phyloP scores from a whole-genome alignment of 2,797 vertebrate genomes.

The Cichlasoma orientale region DNA sequence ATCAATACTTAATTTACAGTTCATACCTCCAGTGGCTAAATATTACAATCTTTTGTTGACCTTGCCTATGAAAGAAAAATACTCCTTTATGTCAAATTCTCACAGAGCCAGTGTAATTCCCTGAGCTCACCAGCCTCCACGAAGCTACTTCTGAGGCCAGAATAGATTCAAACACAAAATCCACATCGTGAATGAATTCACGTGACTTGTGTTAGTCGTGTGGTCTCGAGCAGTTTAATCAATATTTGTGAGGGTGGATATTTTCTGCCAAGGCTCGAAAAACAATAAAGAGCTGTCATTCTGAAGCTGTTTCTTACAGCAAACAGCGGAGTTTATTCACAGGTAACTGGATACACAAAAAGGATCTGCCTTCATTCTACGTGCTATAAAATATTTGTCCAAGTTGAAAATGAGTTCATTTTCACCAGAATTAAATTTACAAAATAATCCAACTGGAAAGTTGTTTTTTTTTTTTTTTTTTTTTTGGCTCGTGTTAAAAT shows the following conservation, averaged over 20 bases:
- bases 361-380: not conserved
- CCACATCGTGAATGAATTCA: slow-evolving; percentile 54
- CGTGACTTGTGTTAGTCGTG: slow-evolving; percentile 23
- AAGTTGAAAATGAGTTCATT: not conserved
- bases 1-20: slow-evolving; percentile 79
- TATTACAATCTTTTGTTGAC: slow-evolving; percentile 69
- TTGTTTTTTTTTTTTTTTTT: slow-evolving; percentile 1
- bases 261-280: slow-evolving; percentile 58
- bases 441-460: slow-evolving; percentile 24
- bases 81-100: slow-evolving; percentile 63
- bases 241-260: slow-evolving; percentile 58
- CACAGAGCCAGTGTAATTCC: slow-evolving; percentile 58
- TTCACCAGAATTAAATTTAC: not conserved
- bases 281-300: slow-evolving; percentile 56
- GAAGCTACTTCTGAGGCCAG: slow-evolving; percentile 45
- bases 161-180: slow-evolving; percentile 51
- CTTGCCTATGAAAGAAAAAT: slow-evolving; percentile 44
- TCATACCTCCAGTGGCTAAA: slow-evolving; percentile 54
- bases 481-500: slow-evolving; percentile 12
- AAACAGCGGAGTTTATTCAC: slow-evolving; percentile 29
- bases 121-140: slow-evolving; percentile 47
- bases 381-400: not conserved
- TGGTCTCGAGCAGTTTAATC: slow-evolving; percentile 53
- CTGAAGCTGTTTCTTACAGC: slow-evolving; percentile 35
- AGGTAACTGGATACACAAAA: not conserved